Evolutionary conservation across 2,888 invertebrate genomes (phyloP).

Genomic region (Calameuta pallipes): DNA sequence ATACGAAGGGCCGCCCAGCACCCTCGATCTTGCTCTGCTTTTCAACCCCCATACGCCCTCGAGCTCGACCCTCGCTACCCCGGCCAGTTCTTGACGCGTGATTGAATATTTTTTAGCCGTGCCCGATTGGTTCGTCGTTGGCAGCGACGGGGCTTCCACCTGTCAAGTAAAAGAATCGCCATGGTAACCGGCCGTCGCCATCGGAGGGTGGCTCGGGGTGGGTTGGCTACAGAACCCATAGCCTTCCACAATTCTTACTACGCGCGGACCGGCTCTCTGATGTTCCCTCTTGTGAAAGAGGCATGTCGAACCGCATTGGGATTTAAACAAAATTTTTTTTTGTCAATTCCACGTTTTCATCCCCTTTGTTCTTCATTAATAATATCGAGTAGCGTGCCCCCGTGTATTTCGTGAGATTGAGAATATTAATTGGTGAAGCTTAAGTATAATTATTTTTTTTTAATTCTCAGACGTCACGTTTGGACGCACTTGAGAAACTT

Average conservation of each 20-base stretch:
- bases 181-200: constrained; percentile 58
- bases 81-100: constrained; percentile 61
- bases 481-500: background rate
- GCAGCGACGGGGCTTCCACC: constrained; percentile 54
- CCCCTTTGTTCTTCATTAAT: background rate
- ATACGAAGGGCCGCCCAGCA: constrained; percentile 33
- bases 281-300: background rate
- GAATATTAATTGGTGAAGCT: background rate
- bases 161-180: constrained; percentile 64
- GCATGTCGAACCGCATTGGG: background rate
- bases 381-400: background rate
- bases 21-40: constrained; percentile 32
- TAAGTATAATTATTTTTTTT: background rate
- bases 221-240: constrained; percentile 13
- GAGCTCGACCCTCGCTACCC: constrained; percentile 35
- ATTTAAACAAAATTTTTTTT: background rate
- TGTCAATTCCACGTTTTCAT: background rate
- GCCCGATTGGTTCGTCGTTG: constrained; percentile 63
- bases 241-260: background rate
- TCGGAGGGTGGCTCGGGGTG: constrained; percentile 32
- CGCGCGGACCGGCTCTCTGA: background rate
- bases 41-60: constrained; percentile 37
- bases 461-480: background rate
- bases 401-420: background rate
- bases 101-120: constrained; percentile 65